Percentiles rank a stretch among this genome's conserved stretches.
These are phyloP conservation scores for Hiodon tergisus DNA, from an alignment of 2,113 vertebrate genomes.

Conservation along the genomic window DNA sequence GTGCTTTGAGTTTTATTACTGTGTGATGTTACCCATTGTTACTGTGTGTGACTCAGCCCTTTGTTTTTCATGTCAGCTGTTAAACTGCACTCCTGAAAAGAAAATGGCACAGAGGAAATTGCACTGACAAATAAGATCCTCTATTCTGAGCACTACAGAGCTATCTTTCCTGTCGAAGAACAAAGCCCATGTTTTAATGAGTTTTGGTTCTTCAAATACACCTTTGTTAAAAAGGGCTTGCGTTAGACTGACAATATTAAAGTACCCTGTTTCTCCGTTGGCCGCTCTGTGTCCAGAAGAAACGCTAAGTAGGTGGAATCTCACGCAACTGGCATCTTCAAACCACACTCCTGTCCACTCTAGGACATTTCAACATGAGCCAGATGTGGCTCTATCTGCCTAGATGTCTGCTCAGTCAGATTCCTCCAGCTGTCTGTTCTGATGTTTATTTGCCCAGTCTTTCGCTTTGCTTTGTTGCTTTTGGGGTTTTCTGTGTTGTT, in stretches of 20 bases:
- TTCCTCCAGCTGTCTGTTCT: background rate
- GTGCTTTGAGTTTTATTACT: slow-evolving; percentile 2
- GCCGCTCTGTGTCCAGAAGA: background rate
- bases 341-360: background rate
- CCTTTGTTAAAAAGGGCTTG: slow-evolving; percentile 3
- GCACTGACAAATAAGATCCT: background rate
- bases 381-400: background rate
- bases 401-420: background rate
- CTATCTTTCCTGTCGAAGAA: background rate
- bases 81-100: background rate
- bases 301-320: background rate
- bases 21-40: slow-evolving; percentile 4
- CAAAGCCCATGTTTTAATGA: slow-evolving; percentile 9
- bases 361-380: background rate
- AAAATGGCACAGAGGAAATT: background rate
- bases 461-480: background rate
- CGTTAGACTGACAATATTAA: slow-evolving; percentile 35
- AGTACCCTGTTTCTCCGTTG: slow-evolving; percentile 31
- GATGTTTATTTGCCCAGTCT: background rate
- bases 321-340: background rate
- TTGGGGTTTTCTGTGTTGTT: background rate
- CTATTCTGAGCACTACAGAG: background rate
- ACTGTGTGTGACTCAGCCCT: background rate
- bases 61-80: background rate
- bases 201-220: background rate